Evolutionary conservation across 2,888 invertebrate genomes (phyloP).

Genomic region (Ephialtes manifestator): DNA sequence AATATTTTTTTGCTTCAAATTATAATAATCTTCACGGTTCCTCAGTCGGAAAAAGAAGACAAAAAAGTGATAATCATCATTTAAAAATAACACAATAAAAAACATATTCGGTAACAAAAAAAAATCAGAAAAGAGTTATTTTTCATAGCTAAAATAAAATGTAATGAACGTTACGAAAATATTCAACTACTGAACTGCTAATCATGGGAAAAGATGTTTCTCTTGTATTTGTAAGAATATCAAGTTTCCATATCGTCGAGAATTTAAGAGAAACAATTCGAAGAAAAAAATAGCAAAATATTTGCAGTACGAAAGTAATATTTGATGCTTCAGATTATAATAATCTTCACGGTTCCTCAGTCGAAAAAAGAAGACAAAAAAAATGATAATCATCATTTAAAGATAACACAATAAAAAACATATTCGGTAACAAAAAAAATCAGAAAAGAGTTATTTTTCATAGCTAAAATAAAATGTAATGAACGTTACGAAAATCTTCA

Average conservation of each 20-base stretch:
- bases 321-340: slow-evolving; percentile 66
- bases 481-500: not conserved
- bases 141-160: not conserved
- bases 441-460: not conserved
- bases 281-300: too few species aligned
- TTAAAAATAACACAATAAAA: slow-evolving; percentile 7
- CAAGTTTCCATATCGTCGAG: too few species aligned
- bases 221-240: too few species aligned
- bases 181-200: not conserved
- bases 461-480: not conserved
- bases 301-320: too few species aligned
- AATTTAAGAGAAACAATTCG: too few species aligned
- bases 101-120: not conserved
- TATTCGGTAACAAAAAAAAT: not conserved
- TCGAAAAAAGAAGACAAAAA: slow-evolving; percentile 82
- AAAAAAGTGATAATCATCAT: slow-evolving; percentile 76
- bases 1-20: slow-evolving; percentile 67
- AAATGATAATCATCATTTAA: slow-evolving; percentile 74
- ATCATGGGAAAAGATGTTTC: not conserved
- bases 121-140: not conserved
- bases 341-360: slow-evolving; percentile 75
- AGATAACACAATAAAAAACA: not conserved
- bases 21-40: slow-evolving; percentile 69
- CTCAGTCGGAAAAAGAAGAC: slow-evolving; percentile 83
- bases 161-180: not conserved